These are phyloP conservation scores for Myotis lucifugus DNA, from an alignment of 2,113 vertebrate genomes.

Conservation along the genomic window DNA sequence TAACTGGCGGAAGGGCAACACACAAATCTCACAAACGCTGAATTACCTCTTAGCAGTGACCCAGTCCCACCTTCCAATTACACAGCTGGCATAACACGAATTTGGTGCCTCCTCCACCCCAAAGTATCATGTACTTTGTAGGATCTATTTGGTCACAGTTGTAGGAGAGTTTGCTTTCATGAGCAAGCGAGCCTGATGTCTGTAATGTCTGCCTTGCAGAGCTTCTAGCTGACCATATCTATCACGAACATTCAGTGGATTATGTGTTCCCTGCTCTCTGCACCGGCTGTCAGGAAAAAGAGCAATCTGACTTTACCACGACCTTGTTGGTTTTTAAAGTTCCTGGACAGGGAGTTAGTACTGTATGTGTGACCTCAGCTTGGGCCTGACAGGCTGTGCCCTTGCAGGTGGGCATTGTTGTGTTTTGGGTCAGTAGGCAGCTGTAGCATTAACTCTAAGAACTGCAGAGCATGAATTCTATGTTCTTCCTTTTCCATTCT, in stretches of 20 bases:
- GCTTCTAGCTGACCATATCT: not conserved
- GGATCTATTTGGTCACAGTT: not conserved
- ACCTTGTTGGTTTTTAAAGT: conserved; percentile 32
- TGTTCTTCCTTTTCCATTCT: not conserved
- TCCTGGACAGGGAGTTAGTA: not conserved
- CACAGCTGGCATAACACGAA: not conserved
- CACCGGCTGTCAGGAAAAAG: conserved; percentile 52
- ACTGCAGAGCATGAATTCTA: not conserved
- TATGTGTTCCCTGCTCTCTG: not conserved
- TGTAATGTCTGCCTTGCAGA: not conserved
- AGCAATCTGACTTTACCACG: not conserved
- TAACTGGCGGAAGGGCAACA: not conserved
- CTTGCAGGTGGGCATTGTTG: not conserved
- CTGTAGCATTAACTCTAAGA: not conserved
- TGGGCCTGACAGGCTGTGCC: not conserved
- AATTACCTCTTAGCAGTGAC: not conserved
- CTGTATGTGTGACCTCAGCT: not conserved
- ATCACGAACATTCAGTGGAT: not conserved
- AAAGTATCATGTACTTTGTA: not conserved
- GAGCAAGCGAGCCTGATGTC: not conserved
- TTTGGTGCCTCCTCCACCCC: not conserved
- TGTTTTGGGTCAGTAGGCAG: not conserved
- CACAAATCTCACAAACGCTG: not conserved
- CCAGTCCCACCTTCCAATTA: not conserved
- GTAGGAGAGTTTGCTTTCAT: not conserved